Evolutionary conservation across 2,113 vertebrate genomes (phyloP).

Genomic region (Peromyscus californicus): DNA sequence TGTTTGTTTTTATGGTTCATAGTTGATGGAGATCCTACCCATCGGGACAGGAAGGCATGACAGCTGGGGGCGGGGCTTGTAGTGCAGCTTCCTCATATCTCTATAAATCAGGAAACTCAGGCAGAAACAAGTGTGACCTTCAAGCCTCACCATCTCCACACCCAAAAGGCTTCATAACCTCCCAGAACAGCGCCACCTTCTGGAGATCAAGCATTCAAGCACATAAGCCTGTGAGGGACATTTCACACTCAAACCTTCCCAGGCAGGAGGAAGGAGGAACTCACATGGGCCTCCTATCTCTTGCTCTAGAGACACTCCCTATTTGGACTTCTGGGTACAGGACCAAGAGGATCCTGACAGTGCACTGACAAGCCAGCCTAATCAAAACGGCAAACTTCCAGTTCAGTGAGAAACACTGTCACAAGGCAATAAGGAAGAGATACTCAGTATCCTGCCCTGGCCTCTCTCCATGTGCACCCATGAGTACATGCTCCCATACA

Average conservation of each 20-base stretch:
- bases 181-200: neutral
- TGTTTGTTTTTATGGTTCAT: neutral
- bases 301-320: neutral
- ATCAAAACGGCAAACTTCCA: neutral
- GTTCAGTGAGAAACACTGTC: neutral
- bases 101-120: neutral
- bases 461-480: no score
- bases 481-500: neutral
- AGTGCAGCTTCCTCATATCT: neutral
- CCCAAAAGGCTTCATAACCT: neutral
- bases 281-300: fast-evolving
- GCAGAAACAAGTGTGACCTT: neutral
- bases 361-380: neutral
- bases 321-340: no score
- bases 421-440: no score
- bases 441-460: no score
- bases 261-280: neutral
- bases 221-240: no score
- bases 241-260: neutral
- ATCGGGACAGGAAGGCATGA: neutral
- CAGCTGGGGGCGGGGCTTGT: neutral
- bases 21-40: no score
- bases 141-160: no score
- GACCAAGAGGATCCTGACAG: no score
- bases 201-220: neutral